A percentile compares a stretch with the other conserved stretches of the same genome.
phyloP scores from a whole-genome alignment of 2,797 vertebrate species.

The Alca torda region DNA sequence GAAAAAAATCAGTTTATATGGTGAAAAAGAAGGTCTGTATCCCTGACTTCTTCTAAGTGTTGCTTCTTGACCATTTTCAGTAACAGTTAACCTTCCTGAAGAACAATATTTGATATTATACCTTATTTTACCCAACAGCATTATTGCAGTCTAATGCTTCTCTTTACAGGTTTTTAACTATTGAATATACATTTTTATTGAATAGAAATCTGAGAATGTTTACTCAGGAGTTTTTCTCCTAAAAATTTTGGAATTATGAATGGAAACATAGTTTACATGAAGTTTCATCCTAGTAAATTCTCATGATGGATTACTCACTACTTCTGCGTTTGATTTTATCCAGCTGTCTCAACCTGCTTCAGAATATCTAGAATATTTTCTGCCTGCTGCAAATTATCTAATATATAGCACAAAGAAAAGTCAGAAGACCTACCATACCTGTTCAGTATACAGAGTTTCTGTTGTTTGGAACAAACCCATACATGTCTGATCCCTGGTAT shows the following conservation, averaged over 20 bases:
- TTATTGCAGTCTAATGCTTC: not conserved
- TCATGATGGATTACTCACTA: not conserved
- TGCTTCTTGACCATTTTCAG: not conserved
- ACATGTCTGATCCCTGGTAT: not conserved
- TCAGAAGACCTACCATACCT: not conserved
- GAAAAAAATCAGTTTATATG: not conserved
- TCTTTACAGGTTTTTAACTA: not conserved
- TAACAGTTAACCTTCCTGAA: not conserved
- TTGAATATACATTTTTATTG: not conserved
- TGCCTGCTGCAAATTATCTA: not conserved
- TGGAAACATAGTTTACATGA: not conserved
- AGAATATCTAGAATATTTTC: not conserved
- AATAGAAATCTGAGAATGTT: not conserved
- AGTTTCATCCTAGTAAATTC: not conserved
- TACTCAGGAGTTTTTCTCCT: not conserved
- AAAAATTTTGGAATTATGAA: not conserved
- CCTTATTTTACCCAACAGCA: not conserved
- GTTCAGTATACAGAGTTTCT: not conserved
- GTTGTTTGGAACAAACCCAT: not conserved
- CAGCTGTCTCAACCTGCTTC: not conserved
- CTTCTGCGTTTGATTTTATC: not conserved
- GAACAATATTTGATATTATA: not conserved
- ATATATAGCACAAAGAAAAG: not conserved
- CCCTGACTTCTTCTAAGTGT: not conserved
- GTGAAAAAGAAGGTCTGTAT: not conserved